phyloP scores from a whole-genome alignment of 2,797 vertebrate genomes.

The Lutjanus campechanus region DNA sequence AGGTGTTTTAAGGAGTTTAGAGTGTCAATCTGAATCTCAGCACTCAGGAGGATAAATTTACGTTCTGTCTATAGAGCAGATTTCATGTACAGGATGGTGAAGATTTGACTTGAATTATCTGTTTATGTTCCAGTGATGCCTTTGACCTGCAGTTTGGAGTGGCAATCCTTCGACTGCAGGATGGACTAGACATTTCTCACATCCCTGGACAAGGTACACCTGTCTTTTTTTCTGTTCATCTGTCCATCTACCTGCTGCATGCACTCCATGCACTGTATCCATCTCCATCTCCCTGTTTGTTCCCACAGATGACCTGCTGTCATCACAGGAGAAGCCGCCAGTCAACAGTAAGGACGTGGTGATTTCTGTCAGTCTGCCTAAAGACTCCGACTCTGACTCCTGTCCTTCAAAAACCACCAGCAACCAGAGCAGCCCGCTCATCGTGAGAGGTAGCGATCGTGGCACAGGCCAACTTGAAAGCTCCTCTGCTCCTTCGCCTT shows the following conservation, averaged over 20 bases:
- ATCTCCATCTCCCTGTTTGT: background rate
- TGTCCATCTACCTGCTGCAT: background rate
- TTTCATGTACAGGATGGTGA: background rate
- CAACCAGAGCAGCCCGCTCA: slow-evolving; percentile 86
- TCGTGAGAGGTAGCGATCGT: slow-evolving; percentile 86
- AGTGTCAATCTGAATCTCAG: too few species aligned
- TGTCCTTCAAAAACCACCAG: slow-evolving; percentile 84
- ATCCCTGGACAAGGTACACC: slow-evolving; percentile 92
- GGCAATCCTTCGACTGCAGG: slow-evolving; percentile 92
- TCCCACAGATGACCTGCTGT: slow-evolving; percentile 89
- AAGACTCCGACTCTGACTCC: slow-evolving; percentile 89
- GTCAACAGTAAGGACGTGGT: slow-evolving; percentile 87
- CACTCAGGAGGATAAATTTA: background rate
- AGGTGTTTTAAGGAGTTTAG: too few species aligned
- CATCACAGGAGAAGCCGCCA: slow-evolving; percentile 91
- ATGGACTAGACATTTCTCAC: slow-evolving; percentile 95
- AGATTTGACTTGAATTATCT: background rate
- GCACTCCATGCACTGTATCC: background rate
- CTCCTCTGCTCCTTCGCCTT: background rate
- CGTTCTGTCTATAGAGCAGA: background rate
- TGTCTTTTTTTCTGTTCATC: background rate
- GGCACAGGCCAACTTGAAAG: background rate
- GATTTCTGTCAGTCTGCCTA: slow-evolving; percentile 88
- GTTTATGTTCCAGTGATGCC: slow-evolving; percentile 88
- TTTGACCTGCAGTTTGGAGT: slow-evolving; percentile 95